Base-by-base conservation (phyloP, 2,888 invertebrate species). In the Cosmia pyralina region DNA sequence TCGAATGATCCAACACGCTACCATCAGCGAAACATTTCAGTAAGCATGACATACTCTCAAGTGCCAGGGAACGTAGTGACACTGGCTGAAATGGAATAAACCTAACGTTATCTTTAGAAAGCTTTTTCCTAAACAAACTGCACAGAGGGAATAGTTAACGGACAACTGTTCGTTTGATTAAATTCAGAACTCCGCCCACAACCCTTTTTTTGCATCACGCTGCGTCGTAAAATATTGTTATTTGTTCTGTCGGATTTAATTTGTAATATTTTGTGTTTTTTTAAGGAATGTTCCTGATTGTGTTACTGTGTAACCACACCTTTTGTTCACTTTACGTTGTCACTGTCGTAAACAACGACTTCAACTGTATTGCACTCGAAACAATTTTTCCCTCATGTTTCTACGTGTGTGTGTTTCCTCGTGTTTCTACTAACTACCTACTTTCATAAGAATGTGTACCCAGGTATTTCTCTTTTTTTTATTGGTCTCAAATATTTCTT, bases 141-240 rank as follows among this genome's bases (percentile, higher is more conserved):
- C 69, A 78, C 83, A 87, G n/a, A n/a, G 85, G 79, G 68, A 79
- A 75, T 69, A 82, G 69, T 75, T n/a, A n/a, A n/a, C n/a, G n/a
- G n/a, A n/a, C n/a, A n/a, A 79, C 68, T 68, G 70, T 83, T 75
- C 73, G 74, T 87, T 88, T 85, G 86, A 89, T 85, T 83, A 88
- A 86, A 87, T 82, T 62, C 44, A 64, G 71, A 75, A 77, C 84
- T 72, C 65, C 57, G 5, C 69, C 73, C 70, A 74, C 78, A 91
- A 92, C 93, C 94, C 93, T 92, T 93, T 91, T n/a, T 92, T 91
- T 90, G 87, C 81, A 81, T 88, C 93, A 88, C 75, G 92, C 93
- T 93, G 93, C 52, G 93, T 76, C 71, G 72, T 82, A 87, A 91
- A 91, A 88, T 86, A 89, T 90, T 88, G 63, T 60, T 80, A 86